Conservation (phyloP, 2,113 vertebrate genomes). For the Semnornis frantzii region DNA sequence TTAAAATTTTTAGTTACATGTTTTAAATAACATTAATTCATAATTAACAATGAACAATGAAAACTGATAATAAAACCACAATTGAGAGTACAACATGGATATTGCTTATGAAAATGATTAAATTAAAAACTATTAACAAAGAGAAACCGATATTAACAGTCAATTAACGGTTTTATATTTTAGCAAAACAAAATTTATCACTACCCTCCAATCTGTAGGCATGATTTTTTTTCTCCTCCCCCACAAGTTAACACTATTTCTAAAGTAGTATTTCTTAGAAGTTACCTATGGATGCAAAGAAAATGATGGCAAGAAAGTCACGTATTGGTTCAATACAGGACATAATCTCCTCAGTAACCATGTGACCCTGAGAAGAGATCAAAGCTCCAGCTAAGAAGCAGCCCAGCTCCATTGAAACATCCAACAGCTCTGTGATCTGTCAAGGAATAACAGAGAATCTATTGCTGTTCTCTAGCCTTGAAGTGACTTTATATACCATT, state of each 20-base stretch:
- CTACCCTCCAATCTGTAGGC: background rate
- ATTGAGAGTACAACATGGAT: background rate
- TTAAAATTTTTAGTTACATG: background rate
- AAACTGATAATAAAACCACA: background rate
- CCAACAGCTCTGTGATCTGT: constrained; percentile 91
- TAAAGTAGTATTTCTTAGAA: background rate
- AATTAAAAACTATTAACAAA: background rate
- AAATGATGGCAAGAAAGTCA: constrained; percentile 96
- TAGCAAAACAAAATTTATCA: background rate
- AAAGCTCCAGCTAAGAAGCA: constrained; percentile 95
- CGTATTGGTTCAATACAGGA: constrained; percentile 92
- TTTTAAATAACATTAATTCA: background rate
- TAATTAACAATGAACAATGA: background rate
- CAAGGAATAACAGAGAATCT: constrained; percentile 2
- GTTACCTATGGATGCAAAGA: constrained; percentile 97
- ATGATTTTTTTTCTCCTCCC: background rate
- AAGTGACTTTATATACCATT: background rate
- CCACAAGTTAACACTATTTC: background rate
- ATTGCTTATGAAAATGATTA: background rate
- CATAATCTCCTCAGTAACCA: constrained; percentile 88
- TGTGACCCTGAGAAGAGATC: constrained; percentile 94
- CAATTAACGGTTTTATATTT: background rate
- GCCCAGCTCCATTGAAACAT: constrained; percentile 96
- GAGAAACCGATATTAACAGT: background rate
- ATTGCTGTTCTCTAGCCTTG: background rate